Conservation (phyloP, 2,797 vertebrate genomes). For the Lacerta viridis region DNA sequence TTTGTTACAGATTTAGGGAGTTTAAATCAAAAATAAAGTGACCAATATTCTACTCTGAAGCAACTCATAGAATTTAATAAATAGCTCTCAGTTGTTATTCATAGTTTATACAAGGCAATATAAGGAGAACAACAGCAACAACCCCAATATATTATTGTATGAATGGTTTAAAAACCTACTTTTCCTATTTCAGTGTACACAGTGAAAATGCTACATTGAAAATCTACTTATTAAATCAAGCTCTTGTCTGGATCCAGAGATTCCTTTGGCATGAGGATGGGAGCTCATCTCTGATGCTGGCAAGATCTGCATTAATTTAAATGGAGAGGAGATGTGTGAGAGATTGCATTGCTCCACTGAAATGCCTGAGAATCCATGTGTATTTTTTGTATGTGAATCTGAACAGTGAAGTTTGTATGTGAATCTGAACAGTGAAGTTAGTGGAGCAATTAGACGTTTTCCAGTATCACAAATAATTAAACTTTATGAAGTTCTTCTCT, state of each 20-base stretch:
- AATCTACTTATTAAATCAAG: not conserved
- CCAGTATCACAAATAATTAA: not conserved
- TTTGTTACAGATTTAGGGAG: not conserved
- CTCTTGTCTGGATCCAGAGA: not conserved
- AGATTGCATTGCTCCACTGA: not conserved
- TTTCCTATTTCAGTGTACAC: slow-evolving; percentile 38
- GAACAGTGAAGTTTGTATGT: not conserved
- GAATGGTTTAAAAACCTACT: slow-evolving; percentile 14
- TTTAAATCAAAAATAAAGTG: not conserved
- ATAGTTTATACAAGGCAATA: not conserved
- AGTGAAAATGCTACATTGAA: not conserved
- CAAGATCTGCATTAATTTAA: not conserved
- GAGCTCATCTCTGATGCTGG: not conserved
- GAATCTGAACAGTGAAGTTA: not conserved
- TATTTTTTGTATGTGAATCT: not conserved
- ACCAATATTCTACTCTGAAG: not conserved
- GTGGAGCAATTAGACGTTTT: not conserved
- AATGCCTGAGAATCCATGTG: not conserved
- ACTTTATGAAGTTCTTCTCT: not conserved
- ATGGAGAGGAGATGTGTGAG: not conserved
- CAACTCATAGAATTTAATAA: slow-evolving; percentile 12
- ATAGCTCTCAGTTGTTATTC: not conserved
- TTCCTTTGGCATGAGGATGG: slow-evolving; percentile 30
- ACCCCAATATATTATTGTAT: not conserved
- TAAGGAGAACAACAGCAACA: not conserved